Evolutionary conservation across 2,888 invertebrate genomes (phyloP), one percentile per base, ranked within the genome.

Genomic region (Drosophila barbarae): DNA sequence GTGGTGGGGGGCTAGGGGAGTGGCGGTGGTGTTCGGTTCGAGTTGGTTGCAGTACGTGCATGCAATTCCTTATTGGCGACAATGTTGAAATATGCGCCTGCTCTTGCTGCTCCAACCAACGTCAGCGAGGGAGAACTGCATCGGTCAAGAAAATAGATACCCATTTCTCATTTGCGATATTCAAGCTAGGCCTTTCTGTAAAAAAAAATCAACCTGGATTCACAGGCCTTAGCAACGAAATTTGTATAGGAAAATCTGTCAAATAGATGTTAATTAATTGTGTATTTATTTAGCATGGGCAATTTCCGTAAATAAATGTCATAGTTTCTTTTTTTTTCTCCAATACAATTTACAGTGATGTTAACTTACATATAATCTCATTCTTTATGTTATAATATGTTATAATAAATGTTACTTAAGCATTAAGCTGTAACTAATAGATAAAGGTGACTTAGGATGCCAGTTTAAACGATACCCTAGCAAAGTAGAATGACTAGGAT

Each of bases 61-160:
- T 82, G 84, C 82, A 78, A 82, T 81, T 83, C 74, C 67, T 72
- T 84, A 79, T 82, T 73, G 79, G 70, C 69, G 82, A 84, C 82
- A 78, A 83, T 79, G 76, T 77, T 74, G 60, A 76, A 76, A 78
- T 53, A 63, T 52, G 57, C 36, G 38, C 18, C 26, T 39, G 34
- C 41, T 38, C 32, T 36, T 58, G 42, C 35, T 12, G 35, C 44
- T 46, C 53, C 46, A 49, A 30, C 46, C 46, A 32, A 18, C 30
- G 13, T 30, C 30, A 12, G 28, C 30, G 18, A 32, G 28, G 26
- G 15, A 32, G 42, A 28, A 61, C 49, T 54, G 46, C 54, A 34
- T 21, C 28, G 49, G 50, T 10, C 59, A 60, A 23, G 23, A 12
- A n/a, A 39, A 26, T 46, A 60, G 46, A 6, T 38, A 53, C 42